Percentiles rank a stretch among this genome's conserved stretches.
Conservation (phyloP, 2,888 invertebrate species). For the Eupithecia tripunctaria region DNA sequence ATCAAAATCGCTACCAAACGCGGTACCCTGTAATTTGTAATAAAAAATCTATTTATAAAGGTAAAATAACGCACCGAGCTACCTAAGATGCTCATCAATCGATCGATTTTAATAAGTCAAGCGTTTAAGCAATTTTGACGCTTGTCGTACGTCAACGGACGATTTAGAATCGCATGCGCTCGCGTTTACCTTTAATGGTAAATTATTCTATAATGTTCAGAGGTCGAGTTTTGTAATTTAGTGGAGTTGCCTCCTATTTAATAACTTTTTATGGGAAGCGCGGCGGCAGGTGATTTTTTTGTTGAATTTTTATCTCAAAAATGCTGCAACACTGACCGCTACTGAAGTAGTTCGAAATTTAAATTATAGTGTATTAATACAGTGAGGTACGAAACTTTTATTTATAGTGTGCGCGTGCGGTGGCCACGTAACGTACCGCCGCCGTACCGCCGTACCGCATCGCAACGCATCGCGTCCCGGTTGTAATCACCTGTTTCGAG, state of each 20-base stretch:
- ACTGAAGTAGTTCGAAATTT: conserved; percentile 81
- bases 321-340: conserved; percentile 66
- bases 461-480: conserved; percentile 39
- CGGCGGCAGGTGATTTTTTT: conserved; percentile 76
- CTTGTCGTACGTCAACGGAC: conserved; percentile 73
- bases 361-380: conserved; percentile 82
- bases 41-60: conserved; percentile 84
- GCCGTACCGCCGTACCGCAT: conserved; percentile 5
- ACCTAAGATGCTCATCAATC: conserved; percentile 81
- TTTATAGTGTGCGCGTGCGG: conserved; percentile 74
- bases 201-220: conserved; percentile 81
- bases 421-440: conserved; percentile 39
- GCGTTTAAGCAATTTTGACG: conserved; percentile 73
- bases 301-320: conserved; percentile 61
- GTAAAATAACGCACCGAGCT: conserved; percentile 82
- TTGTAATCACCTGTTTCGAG: conserved; percentile 64
- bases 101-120: conserved; percentile 80
- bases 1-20: conserved; percentile 82
- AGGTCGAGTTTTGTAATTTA: conserved; percentile 83
- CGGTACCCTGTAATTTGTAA: conserved; percentile 83
- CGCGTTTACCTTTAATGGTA: conserved; percentile 60
- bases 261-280: conserved; percentile 72
- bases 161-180: conserved; percentile 69
- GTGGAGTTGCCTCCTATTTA: conserved; percentile 84
- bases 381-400: conserved; percentile 69